phyloP scores from a whole-genome alignment of 2,797 vertebrate genomes.

The Epinephelus awoara region DNA sequence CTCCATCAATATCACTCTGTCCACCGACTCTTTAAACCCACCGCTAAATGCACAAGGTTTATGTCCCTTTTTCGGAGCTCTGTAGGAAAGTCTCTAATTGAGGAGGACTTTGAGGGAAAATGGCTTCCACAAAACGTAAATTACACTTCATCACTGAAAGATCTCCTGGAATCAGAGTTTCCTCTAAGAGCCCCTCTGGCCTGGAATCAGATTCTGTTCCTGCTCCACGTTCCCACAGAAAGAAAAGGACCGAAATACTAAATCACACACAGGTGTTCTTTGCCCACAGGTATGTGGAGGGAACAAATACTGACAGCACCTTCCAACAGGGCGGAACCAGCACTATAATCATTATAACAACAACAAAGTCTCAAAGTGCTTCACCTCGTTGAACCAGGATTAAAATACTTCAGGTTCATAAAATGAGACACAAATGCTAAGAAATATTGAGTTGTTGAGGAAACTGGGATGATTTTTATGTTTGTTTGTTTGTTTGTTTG shows the following conservation, averaged over 20 bases:
- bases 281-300: slow-evolving; percentile 4
- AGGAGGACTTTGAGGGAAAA: slow-evolving; percentile 3
- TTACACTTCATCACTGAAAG: slow-evolving; percentile 14
- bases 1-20: background rate
- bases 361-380: too few relatives aligned
- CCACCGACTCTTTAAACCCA: background rate
- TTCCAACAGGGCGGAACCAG: too few relatives aligned
- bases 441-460: too few relatives aligned
- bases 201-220: background rate
- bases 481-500: too few relatives aligned
- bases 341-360: too few relatives aligned
- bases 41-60: background rate
- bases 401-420: too few relatives aligned
- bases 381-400: too few relatives aligned
- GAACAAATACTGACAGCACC: background rate
- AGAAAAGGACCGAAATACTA: background rate
- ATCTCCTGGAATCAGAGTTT: slow-evolving; percentile 4
- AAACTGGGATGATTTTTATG: too few relatives aligned
- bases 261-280: slow-evolving; percentile 20
- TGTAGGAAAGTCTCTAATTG: background rate
- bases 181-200: slow-evolving; percentile 9
- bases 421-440: too few relatives aligned
- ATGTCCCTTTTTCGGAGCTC: background rate
- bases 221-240: slow-evolving; percentile 7
- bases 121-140: background rate